Percentiles rank a stretch among this genome's conserved stretches.
phyloP scores from a whole-genome alignment of 2,888 invertebrate genomes.

The Sicus ferrugineus region DNA sequence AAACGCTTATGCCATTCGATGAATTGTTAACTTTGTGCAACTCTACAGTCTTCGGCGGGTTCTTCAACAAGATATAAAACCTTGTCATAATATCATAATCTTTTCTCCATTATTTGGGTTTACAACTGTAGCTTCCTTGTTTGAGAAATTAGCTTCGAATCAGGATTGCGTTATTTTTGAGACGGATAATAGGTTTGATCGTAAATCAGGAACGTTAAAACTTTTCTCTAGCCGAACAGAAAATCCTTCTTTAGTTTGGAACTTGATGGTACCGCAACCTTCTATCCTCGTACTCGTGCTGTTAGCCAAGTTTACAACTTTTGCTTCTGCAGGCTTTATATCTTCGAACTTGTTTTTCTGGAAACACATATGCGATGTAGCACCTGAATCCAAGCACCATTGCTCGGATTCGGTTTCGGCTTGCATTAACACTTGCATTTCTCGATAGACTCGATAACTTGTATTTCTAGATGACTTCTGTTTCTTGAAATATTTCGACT shows the following conservation, averaged over 20 bases:
- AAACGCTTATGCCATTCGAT: conserved; percentile 17
- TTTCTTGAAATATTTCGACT: conserved; percentile 8
- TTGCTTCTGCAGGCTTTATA: conserved; percentile 1
- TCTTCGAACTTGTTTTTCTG: conserved; percentile 7
- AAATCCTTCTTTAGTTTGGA: conserved; percentile 19
- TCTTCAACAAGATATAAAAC: conserved; percentile 20
- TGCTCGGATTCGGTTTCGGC: not conserved
- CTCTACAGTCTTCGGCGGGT: not conserved
- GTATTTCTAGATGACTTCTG: not conserved
- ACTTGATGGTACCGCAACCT: conserved; percentile 25
- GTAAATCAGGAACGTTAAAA: conserved; percentile 22
- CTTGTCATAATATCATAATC: not conserved
- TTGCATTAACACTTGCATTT: not conserved
- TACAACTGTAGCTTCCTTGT: not conserved
- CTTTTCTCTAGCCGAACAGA: conserved; percentile 7
- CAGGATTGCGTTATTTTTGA: conserved; percentile 6
- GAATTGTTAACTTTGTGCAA: not conserved
- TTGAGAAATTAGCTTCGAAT: not conserved
- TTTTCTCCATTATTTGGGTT: conserved; percentile 15
- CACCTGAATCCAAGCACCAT: conserved; percentile 32
- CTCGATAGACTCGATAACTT: not conserved
- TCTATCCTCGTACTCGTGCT: conserved; percentile 9
- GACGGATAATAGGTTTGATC: conserved; percentile 20
- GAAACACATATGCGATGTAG: conserved; percentile 29
- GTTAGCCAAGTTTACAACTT: conserved; percentile 5